Conservation (phyloP, 35 echinoderm and acorn worm species). For the Apostichopus parvimensis region DNA sequence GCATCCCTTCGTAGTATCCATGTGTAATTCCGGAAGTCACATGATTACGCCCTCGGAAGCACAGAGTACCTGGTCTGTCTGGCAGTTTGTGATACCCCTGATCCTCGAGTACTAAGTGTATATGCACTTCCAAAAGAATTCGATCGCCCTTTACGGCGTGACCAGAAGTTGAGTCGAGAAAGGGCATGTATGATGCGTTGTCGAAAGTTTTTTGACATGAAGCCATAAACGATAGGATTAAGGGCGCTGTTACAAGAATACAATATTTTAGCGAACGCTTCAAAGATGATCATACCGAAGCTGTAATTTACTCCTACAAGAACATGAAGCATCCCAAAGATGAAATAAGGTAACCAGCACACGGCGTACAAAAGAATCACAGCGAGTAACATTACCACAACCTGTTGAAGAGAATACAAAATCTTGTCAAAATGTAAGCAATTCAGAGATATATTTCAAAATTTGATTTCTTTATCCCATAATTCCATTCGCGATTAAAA, state of each 20-base stretch:
- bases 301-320: background rate
- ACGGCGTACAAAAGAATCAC: slow-evolving; percentile 70
- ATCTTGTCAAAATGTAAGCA: background rate
- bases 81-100: slow-evolving; percentile 10
- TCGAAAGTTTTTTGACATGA: slow-evolving; percentile 90
- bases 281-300: background rate
- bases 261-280: slow-evolving; percentile 48
- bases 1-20: too few species aligned
- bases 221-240: slow-evolving; percentile 83
- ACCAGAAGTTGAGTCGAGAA: background rate
- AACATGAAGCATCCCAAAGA: slow-evolving; percentile 25
- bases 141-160: background rate
- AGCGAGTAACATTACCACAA: slow-evolving; percentile 68
- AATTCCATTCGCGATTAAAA: too few species aligned
- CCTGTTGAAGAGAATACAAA: slow-evolving; percentile 33
- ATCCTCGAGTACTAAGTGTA: slow-evolving; percentile 39
- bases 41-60: slow-evolving; percentile 8
- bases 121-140: slow-evolving; percentile 34
- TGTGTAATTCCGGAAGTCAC: background rate
- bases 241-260: slow-evolving; percentile 74
- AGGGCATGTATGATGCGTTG: slow-evolving; percentile 54
- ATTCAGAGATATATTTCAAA: background rate
- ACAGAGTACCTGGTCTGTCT: slow-evolving; percentile 20
- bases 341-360: slow-evolving; percentile 66
- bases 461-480: too few species aligned